These are phyloP conservation scores for Ericerus pela DNA, from an alignment of 1,140 invertebrate genomes.

Conservation along the genomic window DNA sequence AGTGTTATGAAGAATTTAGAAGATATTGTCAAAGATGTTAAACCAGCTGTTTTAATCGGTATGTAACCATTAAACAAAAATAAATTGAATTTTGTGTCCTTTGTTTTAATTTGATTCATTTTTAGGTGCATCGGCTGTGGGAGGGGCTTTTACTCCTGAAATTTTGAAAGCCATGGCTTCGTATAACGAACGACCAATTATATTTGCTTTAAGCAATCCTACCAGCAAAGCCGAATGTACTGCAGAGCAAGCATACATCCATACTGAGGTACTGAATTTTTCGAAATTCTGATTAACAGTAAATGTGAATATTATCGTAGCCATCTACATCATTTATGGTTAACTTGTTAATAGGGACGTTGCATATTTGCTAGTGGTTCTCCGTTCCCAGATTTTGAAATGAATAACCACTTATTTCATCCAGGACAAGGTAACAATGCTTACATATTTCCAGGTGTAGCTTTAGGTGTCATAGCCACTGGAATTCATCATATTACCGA, in stretches of 20 bases:
- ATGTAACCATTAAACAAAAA: conserved; percentile 23
- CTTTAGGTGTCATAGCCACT: conserved; percentile 72
- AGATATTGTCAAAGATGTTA: conserved; percentile 62
- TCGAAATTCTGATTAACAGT: not conserved
- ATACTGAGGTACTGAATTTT: conserved; percentile 56
- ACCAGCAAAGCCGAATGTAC: conserved; percentile 94
- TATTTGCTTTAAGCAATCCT: conserved; percentile 93
- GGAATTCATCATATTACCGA: conserved; percentile 79
- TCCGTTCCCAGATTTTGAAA: conserved; percentile 67
- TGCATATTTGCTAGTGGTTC: conserved; percentile 85
- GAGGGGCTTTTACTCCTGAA: conserved; percentile 73
- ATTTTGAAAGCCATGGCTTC: conserved; percentile 72
- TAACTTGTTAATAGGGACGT: conserved; percentile 46
- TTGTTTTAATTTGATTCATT: conserved; percentile 18
- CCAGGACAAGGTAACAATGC: conserved; percentile 94
- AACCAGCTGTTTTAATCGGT: conserved; percentile 76
- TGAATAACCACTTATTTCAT: conserved; percentile 60
- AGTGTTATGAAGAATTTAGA: conserved; percentile 57
- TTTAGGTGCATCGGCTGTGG: conserved; percentile 70
- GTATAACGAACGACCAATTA: conserved; percentile 72
- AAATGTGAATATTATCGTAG: too few species aligned
- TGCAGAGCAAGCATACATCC: conserved; percentile 72
- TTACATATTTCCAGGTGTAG: conserved; percentile 90
- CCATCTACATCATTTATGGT: not conserved
- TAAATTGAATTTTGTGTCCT: not conserved